Percentiles rank a stretch among this genome's conserved stretches.
These are phyloP conservation scores for Pipistrellus pygmaeus DNA, from an alignment of 2,797 vertebrate genomes.

Conservation along the genomic window DNA sequence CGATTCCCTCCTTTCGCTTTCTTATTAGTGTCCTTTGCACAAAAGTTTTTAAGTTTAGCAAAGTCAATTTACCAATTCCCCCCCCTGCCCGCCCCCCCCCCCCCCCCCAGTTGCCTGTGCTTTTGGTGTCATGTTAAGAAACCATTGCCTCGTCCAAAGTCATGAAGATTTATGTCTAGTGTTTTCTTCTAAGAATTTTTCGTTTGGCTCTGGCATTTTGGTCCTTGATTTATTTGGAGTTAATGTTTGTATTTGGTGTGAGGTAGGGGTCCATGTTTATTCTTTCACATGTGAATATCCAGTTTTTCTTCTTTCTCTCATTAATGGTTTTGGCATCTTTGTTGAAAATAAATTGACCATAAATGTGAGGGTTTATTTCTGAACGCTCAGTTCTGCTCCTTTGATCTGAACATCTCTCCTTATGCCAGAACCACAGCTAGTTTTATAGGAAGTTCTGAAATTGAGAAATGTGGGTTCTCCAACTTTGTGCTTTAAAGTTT, in stretches of 20 bases:
- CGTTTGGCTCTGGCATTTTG: background rate
- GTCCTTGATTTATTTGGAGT: background rate
- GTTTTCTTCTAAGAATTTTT: background rate
- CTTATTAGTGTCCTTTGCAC: background rate
- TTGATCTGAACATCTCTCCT: background rate
- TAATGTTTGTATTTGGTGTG: background rate
- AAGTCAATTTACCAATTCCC: background rate
- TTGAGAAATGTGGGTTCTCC: background rate
- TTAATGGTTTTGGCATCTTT: background rate
- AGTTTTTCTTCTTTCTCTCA: background rate
- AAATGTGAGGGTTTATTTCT: background rate
- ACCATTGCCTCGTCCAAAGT: background rate
- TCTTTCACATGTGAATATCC: background rate
- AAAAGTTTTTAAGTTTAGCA: background rate
- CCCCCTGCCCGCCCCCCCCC: background rate
- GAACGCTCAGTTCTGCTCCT: background rate
- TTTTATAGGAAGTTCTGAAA: slow-evolving; percentile 25
- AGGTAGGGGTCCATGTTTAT: background rate
- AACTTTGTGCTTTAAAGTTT: background rate
- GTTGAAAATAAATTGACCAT: background rate
- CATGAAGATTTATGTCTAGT: too few relatives aligned
- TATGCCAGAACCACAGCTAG: background rate
- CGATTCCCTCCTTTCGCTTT: background rate
- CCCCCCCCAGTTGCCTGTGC: background rate
- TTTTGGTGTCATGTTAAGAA: background rate